Evolutionary conservation across 2,797 vertebrate species (phyloP), one percentile per base, ranked within the genome.

Genomic region (Macroramphosus scolopax): DNA sequence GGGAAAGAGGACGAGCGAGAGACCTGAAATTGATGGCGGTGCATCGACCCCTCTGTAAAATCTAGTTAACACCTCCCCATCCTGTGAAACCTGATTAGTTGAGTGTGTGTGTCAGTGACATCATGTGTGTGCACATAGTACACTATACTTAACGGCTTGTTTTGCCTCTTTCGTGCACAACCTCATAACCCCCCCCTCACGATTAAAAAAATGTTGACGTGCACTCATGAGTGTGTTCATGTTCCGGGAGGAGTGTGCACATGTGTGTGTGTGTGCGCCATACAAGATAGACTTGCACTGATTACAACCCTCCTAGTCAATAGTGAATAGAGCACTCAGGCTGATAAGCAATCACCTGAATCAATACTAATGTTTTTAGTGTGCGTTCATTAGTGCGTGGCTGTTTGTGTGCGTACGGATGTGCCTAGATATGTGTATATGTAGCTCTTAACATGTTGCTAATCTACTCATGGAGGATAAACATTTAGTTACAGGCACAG

Each of bases 291-390:
- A 75, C 75, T 80, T 50, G 20, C 48, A 37, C 83, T 87, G 82
- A 89, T 87, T 89, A 87, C 82, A 78, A 77, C 72, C 66, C 73
- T 58, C 55, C 50, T 40, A 64, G 79, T 88, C 90, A 85, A 89
- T 90, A 83, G 77, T 82, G 84, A 90, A 88, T 87, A 87, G 87
- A 85, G 88, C 89, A 90, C 88, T 90, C 87, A 87, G 75, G 66
- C 69, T 89, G 87, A 89, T 89, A 89, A 88, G 82, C 88, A 89
- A 91, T 92, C 87, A 85, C 86, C 84, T 82, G 73, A 82, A 88
- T 91, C 89, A 89, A 90, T 91, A 84, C 80, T 87, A 89, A 89
- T 89, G 81, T 85, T 88, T 86, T 89, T 78, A 89, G 41, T 49
- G 72, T 71, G 77, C 67, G 72, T 70, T 50, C 56, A 34, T 73